Evolutionary conservation across 2,888 invertebrate genomes (phyloP), one percentile per base, ranked within the genome.

Genomic region (Phyto melanocephala): DNA sequence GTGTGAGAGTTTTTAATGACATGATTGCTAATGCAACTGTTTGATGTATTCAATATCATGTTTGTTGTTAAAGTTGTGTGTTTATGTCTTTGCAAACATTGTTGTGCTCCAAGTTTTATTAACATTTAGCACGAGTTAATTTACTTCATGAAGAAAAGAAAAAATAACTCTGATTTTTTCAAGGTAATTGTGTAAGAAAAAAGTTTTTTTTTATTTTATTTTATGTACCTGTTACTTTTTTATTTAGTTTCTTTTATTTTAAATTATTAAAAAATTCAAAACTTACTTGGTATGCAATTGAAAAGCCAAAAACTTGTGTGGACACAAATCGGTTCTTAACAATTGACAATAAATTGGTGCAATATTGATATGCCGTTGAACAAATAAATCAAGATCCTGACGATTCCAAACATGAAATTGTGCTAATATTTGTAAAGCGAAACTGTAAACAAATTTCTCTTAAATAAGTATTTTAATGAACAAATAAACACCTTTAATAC

Each of bases 291-390:
- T 87, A 68, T 84, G 86, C 3, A 89, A 50, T 4, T 87, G 86
- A 82, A 84, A 88, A 45, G 81, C 81, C 52, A 89, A 85, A 70
- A 86, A 88, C 5, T 85, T 82, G 67, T 85, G 86, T 11, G 89
- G 88, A 56, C 89, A 89, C 8, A 86, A 85, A 85, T 87, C 85
- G 65, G 80, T 83, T 52, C 85, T 63, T 33, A 87, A 62, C 58
- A 89, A 58, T 58, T 87, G 86, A 72, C 89, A 89, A 75, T 88
- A 86, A 15, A 89, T 83, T 11, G 88, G 89, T 79, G 88, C 88
- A 20, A 89, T 81, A 78, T 88, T 86, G 35, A 89, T 88, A 54
- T 88, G 78, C 17, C 81, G 81, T 67, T 82, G 81, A 20, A 82
- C 17, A 50, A 82, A 71, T 17, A 82, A 58, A 79, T 82, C 67